A percentile compares a stretch with the other conserved stretches of the same genome.
Evolutionary conservation across 2,888 invertebrate genomes (phyloP).

Genomic region (Crematogaster levior): DNA sequence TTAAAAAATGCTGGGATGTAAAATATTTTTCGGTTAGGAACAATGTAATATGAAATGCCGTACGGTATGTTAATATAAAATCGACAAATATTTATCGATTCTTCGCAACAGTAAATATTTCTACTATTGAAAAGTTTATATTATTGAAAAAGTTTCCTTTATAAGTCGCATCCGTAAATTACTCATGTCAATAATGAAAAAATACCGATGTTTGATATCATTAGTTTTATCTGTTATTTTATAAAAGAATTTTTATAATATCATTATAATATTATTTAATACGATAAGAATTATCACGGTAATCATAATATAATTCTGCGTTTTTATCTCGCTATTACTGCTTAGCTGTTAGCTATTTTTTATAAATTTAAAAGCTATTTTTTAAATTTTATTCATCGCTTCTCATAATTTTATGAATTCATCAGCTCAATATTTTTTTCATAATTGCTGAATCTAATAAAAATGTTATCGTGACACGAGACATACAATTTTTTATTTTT

Average conservation of each 20-base stretch:
- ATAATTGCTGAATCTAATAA: not conserved
- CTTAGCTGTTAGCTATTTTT: not conserved
- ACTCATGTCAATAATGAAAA: not conserved
- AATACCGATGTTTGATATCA: not conserved
- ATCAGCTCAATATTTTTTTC: not conserved
- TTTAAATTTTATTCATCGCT: not conserved
- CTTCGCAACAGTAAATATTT: not conserved
- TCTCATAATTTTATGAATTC: not conserved
- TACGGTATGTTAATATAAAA: not conserved
- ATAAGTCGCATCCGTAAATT: not conserved
- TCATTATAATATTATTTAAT: no score
- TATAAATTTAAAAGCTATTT: no score
- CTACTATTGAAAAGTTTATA: not conserved
- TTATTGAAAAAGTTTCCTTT: not conserved
- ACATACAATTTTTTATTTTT: not conserved
- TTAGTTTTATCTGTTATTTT: slow-evolving; percentile 13
- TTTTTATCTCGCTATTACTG: not conserved
- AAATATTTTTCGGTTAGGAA: slow-evolving; percentile 17
- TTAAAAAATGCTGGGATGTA: not conserved
- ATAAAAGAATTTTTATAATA: no score
- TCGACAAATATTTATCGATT: not conserved
- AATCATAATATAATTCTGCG: not conserved
- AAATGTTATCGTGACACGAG: not conserved
- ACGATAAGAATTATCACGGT: not conserved
- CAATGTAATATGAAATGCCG: not conserved